Evolutionary conservation across 2,797 vertebrate species (phyloP), one percentile per base, ranked within the genome.

Genomic region (Manis pentadactyla): DNA sequence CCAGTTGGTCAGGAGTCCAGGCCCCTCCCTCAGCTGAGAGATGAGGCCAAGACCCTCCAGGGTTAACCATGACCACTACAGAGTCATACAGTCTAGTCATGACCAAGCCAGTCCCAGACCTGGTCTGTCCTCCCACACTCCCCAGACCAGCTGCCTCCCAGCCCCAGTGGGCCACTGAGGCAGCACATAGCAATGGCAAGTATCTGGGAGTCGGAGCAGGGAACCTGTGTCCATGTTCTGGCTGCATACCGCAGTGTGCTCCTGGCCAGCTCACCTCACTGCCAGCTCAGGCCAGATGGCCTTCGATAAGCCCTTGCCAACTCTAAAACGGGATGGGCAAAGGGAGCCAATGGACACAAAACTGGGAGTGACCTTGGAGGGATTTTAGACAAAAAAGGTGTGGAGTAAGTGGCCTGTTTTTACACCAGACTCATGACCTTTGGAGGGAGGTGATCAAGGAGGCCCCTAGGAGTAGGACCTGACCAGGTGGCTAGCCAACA

Each of bases 131-230:
- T 81, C 59, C n/a, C 46, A 49, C 42, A 46, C 49, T 42, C 53
- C 23, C 27, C 71, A 59, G 51, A 6, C 73, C 0, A 1, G 23
- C 59, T 7, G 18, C 12, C 29, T 53, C 59, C 59, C 61, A 79
- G 53, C 42, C 51, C 21, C 17, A 49, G 39, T 18, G 49, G 59
- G 69, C 46, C 87, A 7, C 82, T 13, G 57, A 73, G 82, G 25
- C 37, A 18, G 25, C 1, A 6, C 0, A 0, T 7, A 91, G 64
- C 68, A 79, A 73, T 0, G 0, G 17, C 68, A 46, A 53, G 55
- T 27, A 31, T 42, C 49, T 7, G 5, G 63, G 9, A 79, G 59
- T 7, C 3, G 55, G 9, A 79, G 59, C 29, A 19, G 23, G 68
- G 5, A 23, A 46, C 71, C 42, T 1, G 1, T 17, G 6, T 77